Percentiles rank a stretch among this genome's conserved stretches.
These are phyloP conservation scores for Todiramphus chloris DNA, from an alignment of 2,113 vertebrate genomes.

Conservation along the genomic window DNA sequence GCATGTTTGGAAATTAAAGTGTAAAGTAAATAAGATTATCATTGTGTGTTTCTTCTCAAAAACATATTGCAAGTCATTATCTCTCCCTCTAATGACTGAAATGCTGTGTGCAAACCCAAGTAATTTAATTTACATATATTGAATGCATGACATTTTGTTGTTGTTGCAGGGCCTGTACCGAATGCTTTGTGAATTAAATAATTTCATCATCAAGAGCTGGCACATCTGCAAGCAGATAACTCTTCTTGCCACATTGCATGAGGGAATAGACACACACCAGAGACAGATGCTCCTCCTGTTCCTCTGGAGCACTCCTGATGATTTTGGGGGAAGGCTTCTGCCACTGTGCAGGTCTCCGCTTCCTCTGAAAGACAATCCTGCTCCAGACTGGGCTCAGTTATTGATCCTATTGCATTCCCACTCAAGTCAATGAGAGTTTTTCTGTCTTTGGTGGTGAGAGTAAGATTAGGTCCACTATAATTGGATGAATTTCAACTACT, in stretches of 20 bases:
- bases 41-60: slow-evolving; percentile 47
- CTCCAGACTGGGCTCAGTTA: background rate
- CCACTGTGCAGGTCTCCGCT: background rate
- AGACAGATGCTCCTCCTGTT: background rate
- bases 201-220: background rate
- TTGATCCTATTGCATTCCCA: background rate
- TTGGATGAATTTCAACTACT: background rate
- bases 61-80: slow-evolving; percentile 50
- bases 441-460: background rate
- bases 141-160: background rate
- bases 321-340: background rate
- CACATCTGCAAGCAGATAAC: background rate
- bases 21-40: slow-evolving; percentile 59
- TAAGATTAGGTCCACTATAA: background rate
- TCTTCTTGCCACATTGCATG: background rate
- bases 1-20: slow-evolving; percentile 57
- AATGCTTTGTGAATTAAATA: background rate
- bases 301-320: background rate
- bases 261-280: background rate
- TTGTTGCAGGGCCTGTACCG: background rate
- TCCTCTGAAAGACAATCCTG: background rate
- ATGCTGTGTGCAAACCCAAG: background rate
- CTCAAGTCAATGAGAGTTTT: background rate
- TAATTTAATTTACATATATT: slow-evolving; percentile 54
- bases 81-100: slow-evolving; percentile 35